Percentiles rank a stretch among this genome's conserved stretches.
Evolutionary conservation across 2,113 vertebrate species (phyloP).

Genomic region (Myrmecophaga tridactyla): DNA sequence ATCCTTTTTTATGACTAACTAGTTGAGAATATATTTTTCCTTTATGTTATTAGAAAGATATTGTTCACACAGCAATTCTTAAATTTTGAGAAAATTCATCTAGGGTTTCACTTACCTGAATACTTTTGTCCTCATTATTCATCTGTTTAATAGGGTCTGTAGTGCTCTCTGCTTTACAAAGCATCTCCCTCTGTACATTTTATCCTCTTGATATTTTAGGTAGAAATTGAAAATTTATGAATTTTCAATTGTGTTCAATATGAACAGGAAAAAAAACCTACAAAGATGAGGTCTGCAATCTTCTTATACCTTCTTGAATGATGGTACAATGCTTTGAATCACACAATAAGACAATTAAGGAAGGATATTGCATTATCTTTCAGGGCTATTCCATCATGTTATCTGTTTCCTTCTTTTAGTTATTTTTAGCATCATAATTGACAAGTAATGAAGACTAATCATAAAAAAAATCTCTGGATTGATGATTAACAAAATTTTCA

Average conservation of each 20-base stretch:
- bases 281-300: background rate
- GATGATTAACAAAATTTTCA: background rate
- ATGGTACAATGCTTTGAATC: background rate
- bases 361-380: background rate
- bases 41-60: background rate
- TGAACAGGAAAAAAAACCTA: background rate
- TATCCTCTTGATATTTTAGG: background rate
- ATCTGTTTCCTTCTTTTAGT: background rate
- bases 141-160: background rate
- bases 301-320: background rate
- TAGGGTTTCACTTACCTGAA: background rate
- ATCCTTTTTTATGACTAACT: background rate
- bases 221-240: background rate
- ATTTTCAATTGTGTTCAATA: background rate
- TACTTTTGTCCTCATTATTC: background rate
- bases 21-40: background rate
- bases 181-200: background rate
- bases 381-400: background rate
- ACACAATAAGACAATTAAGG: background rate
- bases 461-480: background rate
- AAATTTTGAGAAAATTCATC: background rate
- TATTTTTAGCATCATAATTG: background rate
- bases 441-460: background rate
- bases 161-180: background rate
- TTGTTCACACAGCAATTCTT: background rate